These are phyloP conservation scores for Acanthoscelides obtectus DNA, from an alignment of 2,888 invertebrate genomes.

Conservation along the genomic window DNA sequence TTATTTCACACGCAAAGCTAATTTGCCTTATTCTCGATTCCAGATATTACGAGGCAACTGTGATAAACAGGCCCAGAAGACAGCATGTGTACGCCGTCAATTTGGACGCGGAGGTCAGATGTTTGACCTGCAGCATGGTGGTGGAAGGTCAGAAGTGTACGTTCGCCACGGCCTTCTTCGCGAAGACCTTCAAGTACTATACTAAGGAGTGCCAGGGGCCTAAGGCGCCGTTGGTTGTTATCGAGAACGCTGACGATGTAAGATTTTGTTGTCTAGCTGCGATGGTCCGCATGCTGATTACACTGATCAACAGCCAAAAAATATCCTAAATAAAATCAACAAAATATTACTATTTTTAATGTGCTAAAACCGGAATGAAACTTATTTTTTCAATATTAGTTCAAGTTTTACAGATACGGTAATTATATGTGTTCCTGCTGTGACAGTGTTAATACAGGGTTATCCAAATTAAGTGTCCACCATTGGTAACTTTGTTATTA, in stretches of 20 bases:
- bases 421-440: no score
- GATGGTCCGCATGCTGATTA: no score
- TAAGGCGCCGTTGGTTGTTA: constrained; percentile 55
- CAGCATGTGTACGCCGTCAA: constrained; percentile 59
- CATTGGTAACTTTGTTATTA: no score
- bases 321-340: no score
- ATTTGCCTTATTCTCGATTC: constrained; percentile 12
- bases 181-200: constrained; percentile 60
- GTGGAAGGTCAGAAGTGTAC: constrained; percentile 55
- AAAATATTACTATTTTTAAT: no score
- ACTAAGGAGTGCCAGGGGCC: constrained; percentile 65
- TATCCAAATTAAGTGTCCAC: no score
- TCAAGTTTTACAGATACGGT: no score
- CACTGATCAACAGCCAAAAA: no score
- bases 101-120: constrained; percentile 42
- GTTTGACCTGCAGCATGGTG: constrained; percentile 64
- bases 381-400: no score
- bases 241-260: constrained; percentile 45
- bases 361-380: no score
- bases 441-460: no score
- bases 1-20: neutral
- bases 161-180: constrained; percentile 56
- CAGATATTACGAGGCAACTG: constrained; percentile 72
- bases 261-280: constrained; percentile 23
- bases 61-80: constrained; percentile 60